Evolutionary conservation across 2,888 invertebrate genomes (phyloP).

Genomic region (Eudasyphora cyanicolor): DNA sequence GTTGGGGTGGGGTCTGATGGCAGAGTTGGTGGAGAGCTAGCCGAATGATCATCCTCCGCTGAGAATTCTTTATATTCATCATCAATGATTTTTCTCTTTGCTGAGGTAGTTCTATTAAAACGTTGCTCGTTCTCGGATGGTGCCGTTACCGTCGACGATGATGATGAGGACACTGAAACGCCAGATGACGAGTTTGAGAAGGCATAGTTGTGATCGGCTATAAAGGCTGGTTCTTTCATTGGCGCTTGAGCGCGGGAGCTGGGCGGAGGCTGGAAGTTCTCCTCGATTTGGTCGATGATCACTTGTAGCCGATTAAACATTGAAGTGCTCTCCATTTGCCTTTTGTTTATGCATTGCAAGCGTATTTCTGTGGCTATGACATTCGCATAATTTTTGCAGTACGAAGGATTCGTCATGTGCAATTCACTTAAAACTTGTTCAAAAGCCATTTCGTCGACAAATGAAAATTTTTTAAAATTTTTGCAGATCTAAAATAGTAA

Average conservation of each 20-base stretch:
- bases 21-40: too few relatives aligned
- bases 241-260: neutral
- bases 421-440: slow-evolving; percentile 6
- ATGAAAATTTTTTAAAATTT: slow-evolving; percentile 1
- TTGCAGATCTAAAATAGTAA: too few relatives aligned
- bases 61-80: slow-evolving; percentile 61
- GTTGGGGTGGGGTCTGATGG: neutral
- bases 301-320: slow-evolving; percentile 25
- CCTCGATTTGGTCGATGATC: slow-evolving; percentile 19
- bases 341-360: slow-evolving; percentile 17
- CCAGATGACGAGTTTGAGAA: slow-evolving; percentile 29
- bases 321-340: neutral
- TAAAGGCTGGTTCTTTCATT: neutral
- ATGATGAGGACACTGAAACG: slow-evolving; percentile 26
- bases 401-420: neutral
- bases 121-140: neutral
- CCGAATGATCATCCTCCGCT: neutral
- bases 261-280: neutral
- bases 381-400: neutral
- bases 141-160: slow-evolving; percentile 26
- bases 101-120: slow-evolving; percentile 29
- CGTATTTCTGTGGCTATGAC: neutral
- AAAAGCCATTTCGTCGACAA: neutral
- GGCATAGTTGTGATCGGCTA: slow-evolving; percentile 36
- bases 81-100: slow-evolving; percentile 29